Evolutionary conservation across 1,140 invertebrate genomes (phyloP).

Genomic region (Oryzaephilus surinamensis): DNA sequence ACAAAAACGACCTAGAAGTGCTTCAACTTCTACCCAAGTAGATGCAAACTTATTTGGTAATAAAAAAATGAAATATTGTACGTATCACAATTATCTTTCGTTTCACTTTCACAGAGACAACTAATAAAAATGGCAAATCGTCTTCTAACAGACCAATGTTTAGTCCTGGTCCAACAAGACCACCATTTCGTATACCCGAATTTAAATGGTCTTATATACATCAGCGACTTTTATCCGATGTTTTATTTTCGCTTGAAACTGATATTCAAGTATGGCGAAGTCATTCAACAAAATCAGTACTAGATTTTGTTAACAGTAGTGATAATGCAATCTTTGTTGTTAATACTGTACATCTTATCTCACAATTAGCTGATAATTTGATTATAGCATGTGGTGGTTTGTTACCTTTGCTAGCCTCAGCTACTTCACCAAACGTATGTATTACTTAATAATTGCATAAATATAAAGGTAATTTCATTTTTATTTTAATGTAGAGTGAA

Average conservation of each 20-base stretch:
- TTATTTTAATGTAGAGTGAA: conserved; percentile 65
- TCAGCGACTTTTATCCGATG: conserved; percentile 90
- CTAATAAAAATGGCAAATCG: conserved; percentile 38
- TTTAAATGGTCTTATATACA: conserved; percentile 99
- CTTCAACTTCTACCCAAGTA: conserved; percentile 67
- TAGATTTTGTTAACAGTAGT: conserved; percentile 96
- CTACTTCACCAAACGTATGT: conserved; percentile 95
- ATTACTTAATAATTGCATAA: conserved; percentile 2
- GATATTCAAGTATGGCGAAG: conserved; percentile 87
- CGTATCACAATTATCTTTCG: no score
- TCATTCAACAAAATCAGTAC: conserved; percentile 91
- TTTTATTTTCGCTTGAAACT: conserved; percentile 93
- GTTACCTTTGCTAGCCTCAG: conserved; percentile 90
- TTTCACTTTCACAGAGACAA: no score
- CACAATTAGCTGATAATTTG: conserved; percentile 95
- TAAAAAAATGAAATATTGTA: no score
- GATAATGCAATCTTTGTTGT: conserved; percentile 99
- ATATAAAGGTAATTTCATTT: neutral
- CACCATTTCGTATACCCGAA: conserved; percentile 97
- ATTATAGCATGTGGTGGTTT: conserved; percentile 98
- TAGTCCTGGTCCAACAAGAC: conserved; percentile 87
- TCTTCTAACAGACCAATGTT: conserved; percentile 71
- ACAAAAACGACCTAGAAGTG: conserved; percentile 58
- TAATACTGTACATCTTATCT: conserved; percentile 98
- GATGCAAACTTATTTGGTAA: conserved; percentile 72